Percentiles rank a stretch among this genome's conserved stretches.
Evolutionary conservation across 2,797 vertebrate species (phyloP).

Genomic region (Cyprinella venusta): DNA sequence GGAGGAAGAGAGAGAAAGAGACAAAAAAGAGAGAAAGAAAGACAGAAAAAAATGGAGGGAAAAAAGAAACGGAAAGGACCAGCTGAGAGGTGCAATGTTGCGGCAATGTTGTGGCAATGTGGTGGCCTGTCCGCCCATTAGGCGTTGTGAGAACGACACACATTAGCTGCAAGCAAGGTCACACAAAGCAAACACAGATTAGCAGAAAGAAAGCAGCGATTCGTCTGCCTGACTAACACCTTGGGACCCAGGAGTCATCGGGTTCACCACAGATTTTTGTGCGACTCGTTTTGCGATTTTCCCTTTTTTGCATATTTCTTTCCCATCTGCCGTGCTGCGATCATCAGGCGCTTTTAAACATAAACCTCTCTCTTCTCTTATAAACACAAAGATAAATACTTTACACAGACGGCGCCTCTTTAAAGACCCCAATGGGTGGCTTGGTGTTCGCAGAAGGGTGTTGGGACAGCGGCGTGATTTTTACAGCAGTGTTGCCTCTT

Average conservation of each 20-base stretch:
- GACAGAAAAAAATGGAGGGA: constrained; percentile 69
- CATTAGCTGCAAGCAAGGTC: constrained; percentile 81
- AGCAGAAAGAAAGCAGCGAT: constrained; percentile 82
- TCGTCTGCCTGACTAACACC: constrained; percentile 77
- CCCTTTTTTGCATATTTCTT: constrained; percentile 49
- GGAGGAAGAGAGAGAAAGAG: constrained; percentile 77
- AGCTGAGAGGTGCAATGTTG: constrained; percentile 68
- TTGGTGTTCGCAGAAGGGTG: constrained; percentile 39
- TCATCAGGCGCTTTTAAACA: constrained; percentile 52
- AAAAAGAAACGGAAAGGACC: constrained; percentile 77
- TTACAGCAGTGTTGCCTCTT: constrained; percentile 88
- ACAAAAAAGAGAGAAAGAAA: constrained; percentile 74
- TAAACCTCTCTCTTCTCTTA: constrained; percentile 51
- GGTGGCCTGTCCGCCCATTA: constrained; percentile 63
- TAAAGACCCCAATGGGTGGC: constrained; percentile 54
- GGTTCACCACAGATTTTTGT: constrained; percentile 51
- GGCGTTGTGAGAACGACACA: constrained; percentile 74
- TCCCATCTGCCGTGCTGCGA: constrained; percentile 64
- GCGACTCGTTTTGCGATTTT: constrained; percentile 31
- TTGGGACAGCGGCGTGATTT: constrained; percentile 86
- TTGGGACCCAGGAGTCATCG: constrained; percentile 65
- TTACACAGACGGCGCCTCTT: constrained; percentile 45
- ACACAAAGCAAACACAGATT: constrained; percentile 89
- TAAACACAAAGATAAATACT: constrained; percentile 55
- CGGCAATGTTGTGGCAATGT: constrained; percentile 54